A percentile compares a stretch with the other conserved stretches of the same genome.
Conservation (phyloP, 2,797 vertebrate genomes). For the Vireo griseus region DNA sequence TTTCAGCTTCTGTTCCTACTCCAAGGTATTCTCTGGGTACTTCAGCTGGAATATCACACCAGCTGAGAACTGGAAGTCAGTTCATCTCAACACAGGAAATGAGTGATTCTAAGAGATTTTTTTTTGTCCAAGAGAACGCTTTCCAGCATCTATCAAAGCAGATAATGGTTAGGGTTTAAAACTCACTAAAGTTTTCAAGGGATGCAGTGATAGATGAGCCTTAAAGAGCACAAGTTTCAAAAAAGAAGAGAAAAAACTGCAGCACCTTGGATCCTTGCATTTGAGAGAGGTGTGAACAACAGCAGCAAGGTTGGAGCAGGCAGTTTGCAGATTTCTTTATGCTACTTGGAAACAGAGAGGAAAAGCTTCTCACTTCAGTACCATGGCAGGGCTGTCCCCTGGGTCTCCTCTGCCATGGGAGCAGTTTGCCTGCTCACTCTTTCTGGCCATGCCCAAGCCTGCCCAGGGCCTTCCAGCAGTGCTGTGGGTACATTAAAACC, state of each 20-base stretch:
- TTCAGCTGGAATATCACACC: neutral
- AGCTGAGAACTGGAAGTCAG: neutral
- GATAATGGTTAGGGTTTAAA: neutral
- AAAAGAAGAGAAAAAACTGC: neutral
- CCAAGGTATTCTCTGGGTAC: neutral
- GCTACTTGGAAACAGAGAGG: neutral
- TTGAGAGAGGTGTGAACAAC: neutral
- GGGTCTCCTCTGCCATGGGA: neutral
- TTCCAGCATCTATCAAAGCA: neutral
- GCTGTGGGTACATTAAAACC: neutral
- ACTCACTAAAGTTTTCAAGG: neutral
- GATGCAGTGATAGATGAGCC: neutral
- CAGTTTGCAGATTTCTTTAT: neutral
- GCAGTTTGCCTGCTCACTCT: neutral
- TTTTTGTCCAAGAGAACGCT: neutral
- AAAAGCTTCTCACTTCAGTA: neutral
- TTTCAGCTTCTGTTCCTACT: neutral
- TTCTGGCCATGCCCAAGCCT: neutral
- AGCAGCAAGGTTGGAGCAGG: neutral
- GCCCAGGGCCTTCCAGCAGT: neutral
- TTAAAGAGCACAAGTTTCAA: neutral
- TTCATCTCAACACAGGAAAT: neutral
- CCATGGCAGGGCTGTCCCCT: neutral
- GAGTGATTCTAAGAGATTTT: neutral
- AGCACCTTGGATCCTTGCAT: neutral